phyloP scores from a whole-genome alignment of 2,888 invertebrate genomes.

The Anaspis maculata region DNA sequence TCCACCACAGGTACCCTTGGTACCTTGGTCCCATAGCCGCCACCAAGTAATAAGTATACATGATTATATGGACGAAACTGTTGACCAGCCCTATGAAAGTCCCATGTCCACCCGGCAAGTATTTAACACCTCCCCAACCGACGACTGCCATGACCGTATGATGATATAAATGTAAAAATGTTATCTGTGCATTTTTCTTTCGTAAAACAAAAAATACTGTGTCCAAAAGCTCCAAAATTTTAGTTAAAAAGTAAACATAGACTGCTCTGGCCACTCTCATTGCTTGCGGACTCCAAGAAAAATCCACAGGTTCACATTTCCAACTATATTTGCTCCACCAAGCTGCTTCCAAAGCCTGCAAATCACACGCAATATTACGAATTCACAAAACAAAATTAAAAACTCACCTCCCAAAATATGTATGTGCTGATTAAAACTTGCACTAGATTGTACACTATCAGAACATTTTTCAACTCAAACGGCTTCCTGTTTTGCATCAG shows the following conservation, averaged over 20 bases:
- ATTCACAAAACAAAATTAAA: conserved; percentile 5
- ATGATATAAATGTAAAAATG: conserved; percentile 81
- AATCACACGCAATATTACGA: conserved; percentile 19
- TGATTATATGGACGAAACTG: conserved; percentile 65
- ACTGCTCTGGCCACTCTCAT: conserved; percentile 68
- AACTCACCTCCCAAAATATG: conserved; percentile 65
- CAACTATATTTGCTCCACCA: conserved; percentile 81
- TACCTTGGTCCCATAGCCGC: conserved; percentile 63
- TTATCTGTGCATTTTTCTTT: conserved; percentile 72
- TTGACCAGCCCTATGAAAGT: conserved; percentile 60
- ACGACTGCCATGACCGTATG: conserved; percentile 72
- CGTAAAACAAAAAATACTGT: conserved; percentile 80
- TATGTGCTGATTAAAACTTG: conserved; percentile 77
- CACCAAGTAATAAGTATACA: conserved; percentile 76
- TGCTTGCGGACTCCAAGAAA: conserved; percentile 64
- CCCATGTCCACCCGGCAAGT: conserved; percentile 59
- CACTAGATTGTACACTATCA: conserved; percentile 77
- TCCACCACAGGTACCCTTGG: conserved; percentile 71
- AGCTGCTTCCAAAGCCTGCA: conserved; percentile 63
- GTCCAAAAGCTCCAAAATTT: conserved; percentile 83
- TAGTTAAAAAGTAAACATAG: conserved; percentile 81
- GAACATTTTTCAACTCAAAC: conserved; percentile 64
- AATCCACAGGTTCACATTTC: conserved; percentile 88
- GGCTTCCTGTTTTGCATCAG: conserved; percentile 82
- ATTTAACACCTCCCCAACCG: conserved; percentile 55